phyloP scores from a whole-genome alignment of 2,888 invertebrate species.

The Cecidostiba fungosa region DNA sequence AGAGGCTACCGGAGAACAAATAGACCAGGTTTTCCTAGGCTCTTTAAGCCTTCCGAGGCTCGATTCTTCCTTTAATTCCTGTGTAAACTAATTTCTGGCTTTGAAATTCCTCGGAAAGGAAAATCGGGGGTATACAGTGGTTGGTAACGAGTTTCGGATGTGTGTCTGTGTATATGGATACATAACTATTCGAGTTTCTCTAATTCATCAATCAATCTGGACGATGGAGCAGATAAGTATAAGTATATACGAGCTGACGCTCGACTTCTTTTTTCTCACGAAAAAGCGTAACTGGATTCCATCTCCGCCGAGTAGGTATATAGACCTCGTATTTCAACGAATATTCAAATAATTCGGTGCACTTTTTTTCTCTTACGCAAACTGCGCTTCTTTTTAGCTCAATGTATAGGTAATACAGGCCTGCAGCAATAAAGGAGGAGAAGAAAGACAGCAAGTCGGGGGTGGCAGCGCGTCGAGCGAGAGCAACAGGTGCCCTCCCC shows the following conservation, averaged over 20 bases:
- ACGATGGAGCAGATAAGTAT: conserved; percentile 16
- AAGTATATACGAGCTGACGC: conserved; percentile 24
- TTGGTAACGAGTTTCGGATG: conserved; percentile 30
- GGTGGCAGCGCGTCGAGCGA: background rate
- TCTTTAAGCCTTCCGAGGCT: background rate
- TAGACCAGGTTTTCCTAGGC: background rate
- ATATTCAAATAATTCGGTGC: no score
- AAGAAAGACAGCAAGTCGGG: background rate
- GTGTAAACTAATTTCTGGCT: conserved; percentile 7
- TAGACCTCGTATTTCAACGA: no score
- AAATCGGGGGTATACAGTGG: background rate
- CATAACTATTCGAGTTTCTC: background rate
- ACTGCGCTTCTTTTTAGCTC: no score
- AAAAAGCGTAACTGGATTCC: conserved; percentile 13
- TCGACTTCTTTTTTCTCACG: conserved; percentile 29
- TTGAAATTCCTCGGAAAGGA: background rate
- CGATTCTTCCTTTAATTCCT: background rate
- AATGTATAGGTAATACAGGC: no score
- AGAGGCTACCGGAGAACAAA: conserved; percentile 24
- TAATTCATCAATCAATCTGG: conserved; percentile 45
- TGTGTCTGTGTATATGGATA: background rate
- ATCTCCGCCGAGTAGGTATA: no score
- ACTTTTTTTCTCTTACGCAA: no score
- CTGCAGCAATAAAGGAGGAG: no score
- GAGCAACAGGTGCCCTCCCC: background rate